phyloP scores from a whole-genome alignment of 2,797 vertebrate genomes.

The Xerus rutilus region DNA sequence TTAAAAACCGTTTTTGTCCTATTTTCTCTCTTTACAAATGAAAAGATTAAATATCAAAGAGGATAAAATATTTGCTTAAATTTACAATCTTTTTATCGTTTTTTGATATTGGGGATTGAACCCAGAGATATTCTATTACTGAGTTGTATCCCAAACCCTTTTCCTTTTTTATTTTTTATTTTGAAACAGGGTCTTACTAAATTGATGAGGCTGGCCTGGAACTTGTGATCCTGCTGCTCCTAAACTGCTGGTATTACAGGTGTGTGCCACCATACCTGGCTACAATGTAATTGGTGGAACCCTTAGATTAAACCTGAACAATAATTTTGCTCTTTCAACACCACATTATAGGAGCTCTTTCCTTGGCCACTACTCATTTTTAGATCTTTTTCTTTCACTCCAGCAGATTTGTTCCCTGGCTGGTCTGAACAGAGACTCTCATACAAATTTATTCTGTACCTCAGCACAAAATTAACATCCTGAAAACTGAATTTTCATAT shows the following conservation, averaged over 20 bases:
- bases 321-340: neutral
- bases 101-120: too few relatives aligned
- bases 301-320: neutral
- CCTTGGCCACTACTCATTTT: neutral
- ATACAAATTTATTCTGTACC: neutral
- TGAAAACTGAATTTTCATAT: neutral
- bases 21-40: neutral
- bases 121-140: too few relatives aligned
- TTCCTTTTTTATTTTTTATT: too few relatives aligned
- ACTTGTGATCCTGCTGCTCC: too few relatives aligned
- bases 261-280: too few relatives aligned
- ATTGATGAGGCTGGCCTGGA: too few relatives aligned
- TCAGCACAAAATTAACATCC: neutral
- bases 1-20: neutral
- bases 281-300: neutral
- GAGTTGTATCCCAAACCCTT: too few relatives aligned
- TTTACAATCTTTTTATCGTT: neutral
- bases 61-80: neutral
- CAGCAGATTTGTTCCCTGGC: too few relatives aligned
- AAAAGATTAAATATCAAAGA: neutral
- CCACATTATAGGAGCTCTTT: neutral
- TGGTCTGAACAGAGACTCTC: neutral
- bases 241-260: too few relatives aligned
- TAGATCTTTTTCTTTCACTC: neutral
- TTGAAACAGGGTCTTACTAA: too few relatives aligned